Evolutionary conservation across 2,797 vertebrate species (phyloP), one percentile per base, ranked within the genome.

Genomic region (Serranus cabrilla): DNA sequence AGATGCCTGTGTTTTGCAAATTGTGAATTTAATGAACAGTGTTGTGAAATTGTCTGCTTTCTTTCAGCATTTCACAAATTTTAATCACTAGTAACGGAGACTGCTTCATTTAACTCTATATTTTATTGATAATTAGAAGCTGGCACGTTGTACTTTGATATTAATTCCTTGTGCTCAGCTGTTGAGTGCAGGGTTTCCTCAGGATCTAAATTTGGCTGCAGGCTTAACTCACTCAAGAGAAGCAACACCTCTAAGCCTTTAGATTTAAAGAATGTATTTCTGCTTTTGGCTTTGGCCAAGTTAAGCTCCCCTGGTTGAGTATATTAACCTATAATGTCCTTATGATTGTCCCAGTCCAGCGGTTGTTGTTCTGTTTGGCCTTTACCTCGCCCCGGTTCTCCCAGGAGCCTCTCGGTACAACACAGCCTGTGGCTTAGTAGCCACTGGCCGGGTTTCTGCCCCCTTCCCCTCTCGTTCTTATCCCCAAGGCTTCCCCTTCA

Each of bases 321-420:
- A 31, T 78, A 73, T 91, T 90, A 78, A 72, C 74, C 84, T 79
- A n/a, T 78, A 67, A 78, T 74, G 55, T 80, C 80, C 50, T 78
- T 71, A 62, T 79, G 71, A 71, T 80, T 42, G 61, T 82, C 74
- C 51, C 70, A 34, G 74, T 76, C 50, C n/a, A 37, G 61, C 72
- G 66, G 21, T 80, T 75, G 82, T 86, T 83, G 74, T 87, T 57
- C 60, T 71, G 37, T 71, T 89, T 74, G 69, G 71, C 74, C 72
- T 82, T 80, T 21, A 69, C 54, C 59, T 83, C 18, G 11, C 52
- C 27, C 66, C 56, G 54, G 25, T 70, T 80, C 83, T 81, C 81
- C 71, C 76, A 65, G 51, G 81, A 64, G 87, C 59, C 40, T 61
- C 58, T 69, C 42, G 11, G 60, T 63, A 81, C 64, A 89, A 80